A percentile compares a stretch with the other conserved stretches of the same genome.
Conservation (phyloP, 2,888 invertebrate species). For the Gastracanthus pulcherrimus region DNA sequence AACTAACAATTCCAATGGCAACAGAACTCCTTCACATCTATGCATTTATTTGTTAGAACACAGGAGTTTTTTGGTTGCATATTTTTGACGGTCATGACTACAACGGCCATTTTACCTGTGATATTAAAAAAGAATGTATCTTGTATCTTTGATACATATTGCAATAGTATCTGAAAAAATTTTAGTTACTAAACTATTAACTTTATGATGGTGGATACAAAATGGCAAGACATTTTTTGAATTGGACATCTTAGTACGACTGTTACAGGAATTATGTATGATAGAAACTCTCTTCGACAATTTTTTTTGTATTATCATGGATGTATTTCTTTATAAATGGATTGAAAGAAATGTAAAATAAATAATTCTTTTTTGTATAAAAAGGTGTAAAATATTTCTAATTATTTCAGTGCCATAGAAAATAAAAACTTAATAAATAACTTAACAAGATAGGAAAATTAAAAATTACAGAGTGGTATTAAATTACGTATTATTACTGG, state of each 20-base stretch:
- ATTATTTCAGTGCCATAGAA: conserved; percentile 48
- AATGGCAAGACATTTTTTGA: conserved; percentile 54
- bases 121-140: conserved; percentile 67
- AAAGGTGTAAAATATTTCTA: conserved; percentile 39
- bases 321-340: conserved; percentile 69
- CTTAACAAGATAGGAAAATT: conserved; percentile 53
- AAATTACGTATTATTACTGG: conserved; percentile 55
- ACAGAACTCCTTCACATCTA: conserved; percentile 63
- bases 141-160: conserved; percentile 58
- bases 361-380: conserved; percentile 59
- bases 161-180: conserved; percentile 57
- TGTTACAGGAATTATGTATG: conserved; percentile 55
- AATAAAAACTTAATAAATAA: conserved; percentile 54
- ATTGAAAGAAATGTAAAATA: conserved; percentile 62
- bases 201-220: conserved; percentile 45
- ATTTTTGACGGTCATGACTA: conserved; percentile 65
- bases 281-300: conserved; percentile 58
- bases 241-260: conserved; percentile 55
- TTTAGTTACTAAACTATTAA: conserved; percentile 50
- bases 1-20: conserved; percentile 53
- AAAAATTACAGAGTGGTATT: conserved; percentile 49
- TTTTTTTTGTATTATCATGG: conserved; percentile 71
- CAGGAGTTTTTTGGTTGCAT: conserved; percentile 60
- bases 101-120: conserved; percentile 74
- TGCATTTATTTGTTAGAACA: conserved; percentile 72